Base-by-base conservation (phyloP, 1,140 invertebrate species). In the Drosophila tristis region DNA sequence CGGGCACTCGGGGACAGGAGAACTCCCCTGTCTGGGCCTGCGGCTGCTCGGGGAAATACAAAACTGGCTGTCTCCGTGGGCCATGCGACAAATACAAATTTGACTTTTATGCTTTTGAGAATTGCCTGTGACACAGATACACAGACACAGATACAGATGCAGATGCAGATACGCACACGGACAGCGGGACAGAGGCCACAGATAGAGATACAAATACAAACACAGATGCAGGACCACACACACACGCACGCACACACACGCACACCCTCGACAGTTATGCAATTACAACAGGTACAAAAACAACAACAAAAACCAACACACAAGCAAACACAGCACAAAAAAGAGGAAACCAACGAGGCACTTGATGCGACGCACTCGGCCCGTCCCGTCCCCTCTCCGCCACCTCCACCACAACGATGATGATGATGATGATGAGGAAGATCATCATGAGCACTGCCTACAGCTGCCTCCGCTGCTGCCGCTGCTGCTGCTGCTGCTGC, bases 81-180 rank as follows among this genome's bases (percentile, higher is more conserved):
- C 66, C 78, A 76, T 73, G 82, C 84, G 79, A 89, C 79, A 82
- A 87, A 87, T 89, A 89, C 79, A 82, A 87, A 87, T 89, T 82
- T 87, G 79, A 87, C 79, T 89, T 89, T 89, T 89, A 89, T 87
- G 79, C 84, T 89, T 89, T 84, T 77, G 84, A 82, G 84, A 87
- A 87, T 87, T 89, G 84, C 79, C 82, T 50, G 74, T 78, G 81
- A 82, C 82, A 87, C 82, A 87, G 78, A 80, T 81, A 86, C 71
- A 20, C 20, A 2, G 20, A 20, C 2, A 20, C 20, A 20, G 16
- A 16, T 1, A 16, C 16, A 16, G 16, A 16, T 16, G 16, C 20
- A 20, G 20, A 20, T 20, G 20, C 20, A 20, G 62, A 59, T 53
- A 60, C 44, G 51, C 35, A 44, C 59, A 51, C 59, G 64, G 15